phyloP scores from a whole-genome alignment of 92 coral and sea anemone genomes.

The Epizoanthus ramosus region DNA sequence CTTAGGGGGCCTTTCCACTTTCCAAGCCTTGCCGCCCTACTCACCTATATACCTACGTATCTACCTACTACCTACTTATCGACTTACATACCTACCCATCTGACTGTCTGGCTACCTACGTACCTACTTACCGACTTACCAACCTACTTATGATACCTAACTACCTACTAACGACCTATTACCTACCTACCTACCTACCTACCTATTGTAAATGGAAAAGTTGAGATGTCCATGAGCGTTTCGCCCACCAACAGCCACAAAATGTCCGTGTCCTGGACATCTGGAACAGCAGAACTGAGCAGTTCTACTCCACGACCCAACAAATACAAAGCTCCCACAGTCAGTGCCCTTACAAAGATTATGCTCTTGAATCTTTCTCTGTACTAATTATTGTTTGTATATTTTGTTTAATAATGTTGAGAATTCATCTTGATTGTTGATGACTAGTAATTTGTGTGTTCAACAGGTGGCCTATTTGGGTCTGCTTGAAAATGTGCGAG shows the following conservation, averaged over 20 bases:
- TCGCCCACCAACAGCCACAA: too few relatives aligned
- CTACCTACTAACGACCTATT: not conserved
- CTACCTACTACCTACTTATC: too few relatives aligned
- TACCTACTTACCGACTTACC: not conserved
- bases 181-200: too few relatives aligned
- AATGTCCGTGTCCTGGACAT: not conserved
- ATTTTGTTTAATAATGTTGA: not conserved
- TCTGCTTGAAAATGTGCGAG: constrained; percentile 92
- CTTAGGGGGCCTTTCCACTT: too few relatives aligned
- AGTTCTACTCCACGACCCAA: too few relatives aligned
- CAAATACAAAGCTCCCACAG: not conserved
- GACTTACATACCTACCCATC: too few relatives aligned
- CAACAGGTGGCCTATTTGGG: constrained; percentile 93
- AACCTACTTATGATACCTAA: too few relatives aligned
- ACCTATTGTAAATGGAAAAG: too few relatives aligned
- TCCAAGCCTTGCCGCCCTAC: not conserved
- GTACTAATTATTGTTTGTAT: not conserved
- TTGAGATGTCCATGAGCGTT: too few relatives aligned
- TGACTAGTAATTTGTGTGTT: not conserved
- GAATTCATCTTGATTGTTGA: not conserved
- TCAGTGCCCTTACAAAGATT: not conserved
- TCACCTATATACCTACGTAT: not conserved
- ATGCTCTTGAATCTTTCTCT: not conserved
- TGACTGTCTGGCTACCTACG: not conserved
- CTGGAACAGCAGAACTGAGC: too few relatives aligned